Evolutionary conservation across 1,140 invertebrate species (phyloP).

Genomic region (Hylaeus volcanicus): DNA sequence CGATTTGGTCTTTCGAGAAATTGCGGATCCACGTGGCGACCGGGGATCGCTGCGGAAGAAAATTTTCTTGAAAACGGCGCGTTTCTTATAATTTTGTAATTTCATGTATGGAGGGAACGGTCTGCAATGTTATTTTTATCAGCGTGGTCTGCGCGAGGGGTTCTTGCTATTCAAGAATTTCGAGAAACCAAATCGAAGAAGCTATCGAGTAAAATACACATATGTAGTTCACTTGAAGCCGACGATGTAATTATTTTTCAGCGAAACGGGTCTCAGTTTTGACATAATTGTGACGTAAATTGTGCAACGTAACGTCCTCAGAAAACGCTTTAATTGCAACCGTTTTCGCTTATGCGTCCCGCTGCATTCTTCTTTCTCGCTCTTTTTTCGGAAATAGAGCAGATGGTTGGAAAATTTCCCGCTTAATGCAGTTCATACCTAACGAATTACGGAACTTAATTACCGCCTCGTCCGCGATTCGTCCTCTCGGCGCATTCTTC

Average conservation of each 20-base stretch:
- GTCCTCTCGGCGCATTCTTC: neutral
- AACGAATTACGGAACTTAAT: constrained; percentile 21
- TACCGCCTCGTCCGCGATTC: neutral
- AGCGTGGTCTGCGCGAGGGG: no score
- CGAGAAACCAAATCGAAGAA: no score
- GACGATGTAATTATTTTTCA: no score
- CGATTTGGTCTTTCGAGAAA: neutral
- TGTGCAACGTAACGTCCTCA: neutral
- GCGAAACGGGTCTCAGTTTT: no score
- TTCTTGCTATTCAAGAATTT: no score
- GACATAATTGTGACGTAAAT: constrained; percentile 10
- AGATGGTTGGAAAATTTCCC: constrained; percentile 14
- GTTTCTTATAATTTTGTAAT: no score
- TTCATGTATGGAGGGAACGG: no score
- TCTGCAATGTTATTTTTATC: no score
- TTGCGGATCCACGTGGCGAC: neutral
- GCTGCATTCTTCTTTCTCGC: neutral
- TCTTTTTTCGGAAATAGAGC: constrained; percentile 6
- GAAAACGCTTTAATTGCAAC: constrained; percentile 7
- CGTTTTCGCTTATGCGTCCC: neutral
- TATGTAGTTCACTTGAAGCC: no score
- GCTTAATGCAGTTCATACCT: constrained; percentile 19
- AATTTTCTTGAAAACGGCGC: no score
- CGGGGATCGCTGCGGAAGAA: no score
- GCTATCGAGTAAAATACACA: no score